These are phyloP conservation scores for Ochropleura leucogaster DNA, from an alignment of 2,888 invertebrate species.

Conservation along the genomic window DNA sequence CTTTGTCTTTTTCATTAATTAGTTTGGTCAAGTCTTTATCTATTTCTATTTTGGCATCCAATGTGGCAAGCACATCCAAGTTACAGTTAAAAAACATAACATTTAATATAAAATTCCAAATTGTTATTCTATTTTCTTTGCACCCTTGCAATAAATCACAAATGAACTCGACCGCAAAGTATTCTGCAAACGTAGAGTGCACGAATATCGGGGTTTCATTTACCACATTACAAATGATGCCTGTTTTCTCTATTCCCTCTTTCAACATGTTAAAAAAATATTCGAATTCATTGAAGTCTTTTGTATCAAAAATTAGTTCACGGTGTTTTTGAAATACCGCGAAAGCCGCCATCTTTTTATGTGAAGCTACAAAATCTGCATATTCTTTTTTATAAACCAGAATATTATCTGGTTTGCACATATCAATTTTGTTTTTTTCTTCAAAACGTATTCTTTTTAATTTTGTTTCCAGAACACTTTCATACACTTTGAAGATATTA, in stretches of 20 bases:
- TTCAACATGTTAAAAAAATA: conserved; percentile 4
- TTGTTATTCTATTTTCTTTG: neutral
- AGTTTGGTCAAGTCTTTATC: neutral
- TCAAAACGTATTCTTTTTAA: conserved; percentile 40
- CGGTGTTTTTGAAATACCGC: conserved; percentile 11
- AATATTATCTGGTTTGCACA: conserved; percentile 36
- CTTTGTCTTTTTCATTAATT: neutral
- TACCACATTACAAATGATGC: conserved; percentile 15
- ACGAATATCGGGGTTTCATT: conserved; percentile 27
- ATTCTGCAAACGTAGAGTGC: conserved; percentile 32
- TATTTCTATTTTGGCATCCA: conserved; percentile 18
- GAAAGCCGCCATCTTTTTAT: conserved; percentile 41
- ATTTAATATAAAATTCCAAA: conserved; percentile 23
- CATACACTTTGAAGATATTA: conserved; percentile 36
- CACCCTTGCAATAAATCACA: conserved; percentile 15
- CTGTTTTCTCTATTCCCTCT: conserved; percentile 17
- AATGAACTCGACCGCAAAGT: conserved; percentile 23
- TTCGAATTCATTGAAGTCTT: neutral
- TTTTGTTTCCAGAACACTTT: conserved; percentile 39
- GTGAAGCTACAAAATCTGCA: conserved; percentile 7
- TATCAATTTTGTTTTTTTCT: conserved; percentile 44
- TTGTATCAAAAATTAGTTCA: conserved; percentile 9
- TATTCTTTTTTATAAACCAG: conserved; percentile 10
- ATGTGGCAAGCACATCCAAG: conserved; percentile 3
- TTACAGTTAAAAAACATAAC: conserved; percentile 20